Percentiles rank a stretch among this genome's conserved stretches.
phyloP scores from a whole-genome alignment of 1,140 invertebrate genomes.

The Pollicipes pollicipes region DNA sequence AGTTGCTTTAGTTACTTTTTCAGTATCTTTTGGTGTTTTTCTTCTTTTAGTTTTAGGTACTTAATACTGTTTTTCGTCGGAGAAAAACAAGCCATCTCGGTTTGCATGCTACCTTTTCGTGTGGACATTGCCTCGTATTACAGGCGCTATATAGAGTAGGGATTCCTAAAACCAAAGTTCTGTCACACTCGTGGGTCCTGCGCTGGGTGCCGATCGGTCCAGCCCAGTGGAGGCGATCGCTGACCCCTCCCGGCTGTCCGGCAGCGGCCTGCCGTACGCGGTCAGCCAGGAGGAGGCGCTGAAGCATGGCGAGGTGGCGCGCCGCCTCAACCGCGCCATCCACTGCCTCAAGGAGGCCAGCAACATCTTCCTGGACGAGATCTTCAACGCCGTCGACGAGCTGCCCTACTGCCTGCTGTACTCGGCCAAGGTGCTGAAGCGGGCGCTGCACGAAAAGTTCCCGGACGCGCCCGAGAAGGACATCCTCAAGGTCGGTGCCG shows the following conservation, averaged over 20 bases:
- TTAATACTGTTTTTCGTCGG: too few relatives aligned
- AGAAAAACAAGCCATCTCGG: too few relatives aligned
- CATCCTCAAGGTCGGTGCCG: constrained; percentile 37
- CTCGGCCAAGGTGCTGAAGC: constrained; percentile 48
- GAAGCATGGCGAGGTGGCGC: constrained; percentile 44
- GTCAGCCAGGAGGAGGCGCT: constrained; percentile 52
- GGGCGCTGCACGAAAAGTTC: constrained; percentile 47
- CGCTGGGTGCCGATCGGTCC: too few relatives aligned
- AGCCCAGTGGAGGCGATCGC: too few relatives aligned
- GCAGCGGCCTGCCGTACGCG: constrained; percentile 43
- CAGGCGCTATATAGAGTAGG: constrained; percentile 6
- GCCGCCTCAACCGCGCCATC: constrained; percentile 41
- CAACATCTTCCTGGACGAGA: constrained; percentile 44
- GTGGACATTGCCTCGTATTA: too few relatives aligned
- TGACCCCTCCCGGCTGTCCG: too few relatives aligned
- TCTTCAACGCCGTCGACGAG: constrained; percentile 39
- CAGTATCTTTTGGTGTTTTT: too few relatives aligned
- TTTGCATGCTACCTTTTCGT: too few relatives aligned
- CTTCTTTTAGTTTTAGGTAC: too few relatives aligned
- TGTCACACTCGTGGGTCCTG: constrained; percentile 4
- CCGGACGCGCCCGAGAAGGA: constrained; percentile 54
- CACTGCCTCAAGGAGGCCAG: constrained; percentile 41
- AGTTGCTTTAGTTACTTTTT: too few relatives aligned
- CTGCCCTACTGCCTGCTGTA: constrained; percentile 62
- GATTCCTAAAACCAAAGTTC: constrained; percentile 9